Evolutionary conservation across 2,888 invertebrate species (phyloP).

Genomic region (Pristionchus maxplancki): DNA sequence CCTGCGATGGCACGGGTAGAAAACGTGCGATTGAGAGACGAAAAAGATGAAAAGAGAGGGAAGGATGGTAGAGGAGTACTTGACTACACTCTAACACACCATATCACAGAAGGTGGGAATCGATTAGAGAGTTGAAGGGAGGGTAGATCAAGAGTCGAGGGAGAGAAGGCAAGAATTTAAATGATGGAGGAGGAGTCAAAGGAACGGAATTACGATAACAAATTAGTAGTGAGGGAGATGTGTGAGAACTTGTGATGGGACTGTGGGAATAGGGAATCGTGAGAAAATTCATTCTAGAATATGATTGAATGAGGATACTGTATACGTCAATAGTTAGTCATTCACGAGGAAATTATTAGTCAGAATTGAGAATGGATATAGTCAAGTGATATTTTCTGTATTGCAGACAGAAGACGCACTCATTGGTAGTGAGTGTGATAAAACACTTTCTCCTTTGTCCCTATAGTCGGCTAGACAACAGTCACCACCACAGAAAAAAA

Average conservation of each 20-base stretch:
- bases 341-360: not conserved
- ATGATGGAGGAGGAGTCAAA: not conserved
- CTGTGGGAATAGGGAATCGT: not conserved
- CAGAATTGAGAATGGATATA: not conserved
- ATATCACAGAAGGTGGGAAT: constrained; percentile 17
- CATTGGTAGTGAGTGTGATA: not conserved
- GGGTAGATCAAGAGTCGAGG: not conserved
- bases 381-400: not conserved
- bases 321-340: not conserved
- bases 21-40: constrained; percentile 14
- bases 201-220: constrained; percentile 12
- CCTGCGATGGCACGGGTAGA: constrained; percentile 3
- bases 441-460: not conserved
- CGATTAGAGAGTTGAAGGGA: not conserved
- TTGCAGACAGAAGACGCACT: not conserved
- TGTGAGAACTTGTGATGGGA: constrained; percentile 9
- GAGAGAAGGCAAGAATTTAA: not conserved
- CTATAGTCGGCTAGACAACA: not conserved
- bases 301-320: not conserved
- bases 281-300: not conserved
- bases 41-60: constrained; percentile 22
- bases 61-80: constrained; percentile 19
- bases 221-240: not conserved
- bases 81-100: constrained; percentile 25
- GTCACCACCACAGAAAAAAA: not conserved